Evolutionary conservation across 2,113 vertebrate genomes (phyloP).

Genomic region (Melanerpes aurifrons): DNA sequence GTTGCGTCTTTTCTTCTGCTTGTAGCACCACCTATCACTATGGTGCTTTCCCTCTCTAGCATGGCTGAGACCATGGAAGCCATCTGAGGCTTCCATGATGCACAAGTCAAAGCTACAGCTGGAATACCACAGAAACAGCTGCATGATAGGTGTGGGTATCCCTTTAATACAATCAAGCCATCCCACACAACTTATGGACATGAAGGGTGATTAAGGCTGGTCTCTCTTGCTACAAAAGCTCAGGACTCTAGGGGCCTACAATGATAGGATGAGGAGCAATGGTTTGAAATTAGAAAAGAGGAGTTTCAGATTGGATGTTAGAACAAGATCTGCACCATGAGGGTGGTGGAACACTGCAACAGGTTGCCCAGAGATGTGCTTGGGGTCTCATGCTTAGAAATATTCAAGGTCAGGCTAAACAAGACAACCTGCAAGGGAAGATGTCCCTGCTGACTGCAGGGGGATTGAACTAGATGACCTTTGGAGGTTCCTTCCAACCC

Average conservation of each 20-base stretch:
- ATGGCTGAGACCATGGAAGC: background rate
- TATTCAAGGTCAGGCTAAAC: no score
- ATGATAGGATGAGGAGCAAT: no score
- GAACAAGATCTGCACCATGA: no score
- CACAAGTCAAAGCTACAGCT: background rate
- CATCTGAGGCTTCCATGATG: background rate
- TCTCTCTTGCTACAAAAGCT: background rate
- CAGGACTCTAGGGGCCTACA: background rate
- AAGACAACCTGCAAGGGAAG: no score
- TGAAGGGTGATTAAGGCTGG: fast-evolving
- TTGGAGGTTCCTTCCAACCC: no score
- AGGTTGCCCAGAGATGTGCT: no score
- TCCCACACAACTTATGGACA: fast-evolving
- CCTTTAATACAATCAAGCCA: background rate
- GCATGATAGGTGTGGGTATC: background rate
- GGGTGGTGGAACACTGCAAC: no score
- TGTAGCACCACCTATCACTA: background rate
- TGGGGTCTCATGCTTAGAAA: no score
- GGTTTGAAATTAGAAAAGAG: no score
- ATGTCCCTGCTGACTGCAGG: no score
- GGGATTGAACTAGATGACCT: no score
- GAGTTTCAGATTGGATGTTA: no score
- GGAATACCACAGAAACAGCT: background rate
- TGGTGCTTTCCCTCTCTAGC: background rate
- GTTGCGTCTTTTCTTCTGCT: background rate